A percentile compares a stretch with the other conserved stretches of the same genome.
phyloP scores from a whole-genome alignment of 1,140 invertebrate genomes.

The Scaptomyza hsui region DNA sequence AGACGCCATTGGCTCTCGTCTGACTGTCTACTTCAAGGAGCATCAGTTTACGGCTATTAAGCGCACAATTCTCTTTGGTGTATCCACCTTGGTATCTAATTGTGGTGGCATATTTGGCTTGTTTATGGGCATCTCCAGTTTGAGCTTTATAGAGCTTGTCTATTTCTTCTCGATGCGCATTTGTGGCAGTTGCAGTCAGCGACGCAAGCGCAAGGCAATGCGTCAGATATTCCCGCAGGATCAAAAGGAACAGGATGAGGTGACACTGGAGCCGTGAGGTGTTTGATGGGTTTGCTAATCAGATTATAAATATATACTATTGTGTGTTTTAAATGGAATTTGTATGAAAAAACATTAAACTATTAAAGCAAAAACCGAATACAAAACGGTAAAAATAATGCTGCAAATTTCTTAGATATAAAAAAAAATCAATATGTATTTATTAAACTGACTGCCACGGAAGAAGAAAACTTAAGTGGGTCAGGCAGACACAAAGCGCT shows the following conservation, averaged over 20 bases:
- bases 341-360: too few species aligned
- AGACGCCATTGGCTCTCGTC: slow-evolving; percentile 76
- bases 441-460: background rate
- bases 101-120: slow-evolving; percentile 88
- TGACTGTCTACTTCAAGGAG: slow-evolving; percentile 87
- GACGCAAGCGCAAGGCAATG: slow-evolving; percentile 63
- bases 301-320: too few species aligned
- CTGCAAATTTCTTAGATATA: background rate
- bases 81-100: slow-evolving; percentile 88
- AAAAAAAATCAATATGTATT: background rate
- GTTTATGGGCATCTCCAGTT: slow-evolving; percentile 86
- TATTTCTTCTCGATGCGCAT: slow-evolving; percentile 84
- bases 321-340: too few species aligned
- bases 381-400: too few species aligned
- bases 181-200: slow-evolving; percentile 71
- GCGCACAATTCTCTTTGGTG: slow-evolving; percentile 87
- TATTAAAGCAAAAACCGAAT: too few species aligned
- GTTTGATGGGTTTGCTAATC: background rate
- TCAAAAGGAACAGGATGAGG: slow-evolving; percentile 21
- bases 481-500: too few species aligned
- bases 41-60: slow-evolving; percentile 87
- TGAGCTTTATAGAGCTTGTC: slow-evolving; percentile 86
- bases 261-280: slow-evolving; percentile 9
- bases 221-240: slow-evolving; percentile 41
- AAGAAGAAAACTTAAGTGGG: background rate